These are phyloP conservation scores for Sarcophaga carnaria DNA, from an alignment of 2,888 invertebrate species.

Conservation along the genomic window DNA sequence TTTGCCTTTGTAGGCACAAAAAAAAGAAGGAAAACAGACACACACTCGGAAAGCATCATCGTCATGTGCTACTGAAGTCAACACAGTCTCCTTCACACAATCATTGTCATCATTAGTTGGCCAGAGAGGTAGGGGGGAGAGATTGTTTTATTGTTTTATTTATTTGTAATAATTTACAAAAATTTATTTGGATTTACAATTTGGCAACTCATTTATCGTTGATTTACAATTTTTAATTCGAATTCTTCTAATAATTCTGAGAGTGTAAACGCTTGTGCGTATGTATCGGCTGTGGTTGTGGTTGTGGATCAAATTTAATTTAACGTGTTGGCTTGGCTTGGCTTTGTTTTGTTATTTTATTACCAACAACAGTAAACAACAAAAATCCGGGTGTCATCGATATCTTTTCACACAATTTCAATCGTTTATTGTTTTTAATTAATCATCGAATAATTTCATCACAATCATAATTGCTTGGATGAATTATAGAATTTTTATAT, in stretches of 20 bases:
- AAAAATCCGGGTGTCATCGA: constrained; percentile 62
- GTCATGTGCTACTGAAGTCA: constrained; percentile 1
- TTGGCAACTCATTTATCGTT: constrained; percentile 59
- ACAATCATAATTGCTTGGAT: constrained; percentile 49
- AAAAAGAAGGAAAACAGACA: background rate
- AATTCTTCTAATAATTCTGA: constrained; percentile 5
- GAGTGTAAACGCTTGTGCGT: background rate
- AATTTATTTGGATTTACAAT: constrained; percentile 63
- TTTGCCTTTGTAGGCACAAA: constrained; percentile 42
- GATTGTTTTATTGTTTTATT: constrained; percentile 49
- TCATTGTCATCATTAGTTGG: background rate
- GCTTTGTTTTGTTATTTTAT: constrained; percentile 27
- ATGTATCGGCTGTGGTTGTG: background rate
- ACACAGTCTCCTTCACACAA: background rate
- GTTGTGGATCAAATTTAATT: constrained; percentile 2
- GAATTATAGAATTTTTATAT: constrained; percentile 24
- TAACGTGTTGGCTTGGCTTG: background rate
- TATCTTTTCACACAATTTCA: constrained; percentile 67
- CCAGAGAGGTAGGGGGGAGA: background rate
- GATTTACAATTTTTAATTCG: background rate
- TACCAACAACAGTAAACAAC: constrained; percentile 1
- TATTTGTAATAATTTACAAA: constrained; percentile 47
- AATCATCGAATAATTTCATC: constrained; percentile 63
- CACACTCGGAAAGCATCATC: background rate
- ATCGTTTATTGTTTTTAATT: constrained; percentile 52